These are phyloP conservation scores for Amphiduros pacificus DNA, from an alignment of 2,888 invertebrate genomes.

Conservation along the genomic window DNA sequence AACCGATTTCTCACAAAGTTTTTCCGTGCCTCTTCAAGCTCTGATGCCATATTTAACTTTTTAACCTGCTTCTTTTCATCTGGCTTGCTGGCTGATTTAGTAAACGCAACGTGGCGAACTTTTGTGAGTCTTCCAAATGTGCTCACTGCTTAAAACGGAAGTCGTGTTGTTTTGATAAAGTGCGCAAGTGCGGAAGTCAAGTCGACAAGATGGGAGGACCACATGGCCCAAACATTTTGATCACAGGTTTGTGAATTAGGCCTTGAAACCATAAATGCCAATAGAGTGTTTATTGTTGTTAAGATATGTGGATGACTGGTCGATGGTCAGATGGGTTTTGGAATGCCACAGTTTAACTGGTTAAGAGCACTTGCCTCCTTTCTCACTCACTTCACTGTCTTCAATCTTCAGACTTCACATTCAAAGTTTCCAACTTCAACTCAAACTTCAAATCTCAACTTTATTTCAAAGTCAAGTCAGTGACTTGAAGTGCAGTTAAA, in stretches of 20 bases:
- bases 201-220: conserved; percentile 10
- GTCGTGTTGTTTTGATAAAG: conserved; percentile 5
- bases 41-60: not conserved
- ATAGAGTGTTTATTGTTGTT: no score
- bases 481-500: no score
- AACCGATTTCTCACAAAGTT: not conserved
- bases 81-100: not conserved
- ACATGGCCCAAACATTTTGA: conserved; percentile 24
- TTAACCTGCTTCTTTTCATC: not conserved
- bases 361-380: no score
- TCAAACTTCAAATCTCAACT: no score
- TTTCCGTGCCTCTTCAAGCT: not conserved
- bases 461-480: no score
- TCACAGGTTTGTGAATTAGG: conserved; percentile 19
- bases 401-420: no score
- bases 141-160: conserved; percentile 11
- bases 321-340: no score
- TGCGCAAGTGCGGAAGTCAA: conserved; percentile 5
- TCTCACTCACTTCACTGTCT: no score
- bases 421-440: no score
- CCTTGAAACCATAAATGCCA: no score
- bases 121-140: not conserved
- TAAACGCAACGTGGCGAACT: not conserved
- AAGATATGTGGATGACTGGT: no score
- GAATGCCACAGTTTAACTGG: no score